Percentiles rank a stretch among this genome's conserved stretches.
These are phyloP conservation scores for Ceraclea dissimilis DNA, from an alignment of 2,888 invertebrate genomes.

Conservation along the genomic window DNA sequence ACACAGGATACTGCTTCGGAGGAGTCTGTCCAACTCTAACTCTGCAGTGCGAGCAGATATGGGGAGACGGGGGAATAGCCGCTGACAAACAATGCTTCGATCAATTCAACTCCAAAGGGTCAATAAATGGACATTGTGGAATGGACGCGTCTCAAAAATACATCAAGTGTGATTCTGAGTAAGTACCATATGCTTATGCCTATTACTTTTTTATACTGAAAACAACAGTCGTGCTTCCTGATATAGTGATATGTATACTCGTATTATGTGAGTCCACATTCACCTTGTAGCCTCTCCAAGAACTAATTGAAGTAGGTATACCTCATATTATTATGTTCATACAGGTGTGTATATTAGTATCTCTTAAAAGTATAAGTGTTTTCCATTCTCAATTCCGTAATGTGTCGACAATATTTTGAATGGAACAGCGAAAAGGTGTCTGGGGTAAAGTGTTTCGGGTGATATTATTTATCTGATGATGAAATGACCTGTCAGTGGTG, in stretches of 20 bases:
- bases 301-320: too few relatives aligned
- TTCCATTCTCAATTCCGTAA: too few relatives aligned
- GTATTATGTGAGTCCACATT: too few relatives aligned
- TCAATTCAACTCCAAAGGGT: slow-evolving; percentile 92
- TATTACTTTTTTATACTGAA: neutral
- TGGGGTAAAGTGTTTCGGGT: too few relatives aligned
- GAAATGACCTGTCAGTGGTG: neutral
- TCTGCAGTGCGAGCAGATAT: slow-evolving; percentile 85
- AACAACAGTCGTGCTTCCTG: too few relatives aligned
- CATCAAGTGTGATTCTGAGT: slow-evolving; percentile 82
- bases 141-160: slow-evolving; percentile 65
- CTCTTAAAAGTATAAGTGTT: too few relatives aligned
- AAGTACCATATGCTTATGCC: slow-evolving; percentile 39
- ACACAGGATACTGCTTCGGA: slow-evolving; percentile 80
- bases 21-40: slow-evolving; percentile 85
- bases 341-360: too few relatives aligned
- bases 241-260: too few relatives aligned
- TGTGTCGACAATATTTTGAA: too few relatives aligned
- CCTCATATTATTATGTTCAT: too few relatives aligned
- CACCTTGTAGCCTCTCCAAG: too few relatives aligned
- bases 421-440: too few relatives aligned
- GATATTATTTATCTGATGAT: neutral
- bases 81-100: slow-evolving; percentile 88
- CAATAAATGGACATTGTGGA: slow-evolving; percentile 94
- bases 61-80: slow-evolving; percentile 81